phyloP scores from a whole-genome alignment of 2,113 vertebrate genomes.

The Trematocara marginatum region DNA sequence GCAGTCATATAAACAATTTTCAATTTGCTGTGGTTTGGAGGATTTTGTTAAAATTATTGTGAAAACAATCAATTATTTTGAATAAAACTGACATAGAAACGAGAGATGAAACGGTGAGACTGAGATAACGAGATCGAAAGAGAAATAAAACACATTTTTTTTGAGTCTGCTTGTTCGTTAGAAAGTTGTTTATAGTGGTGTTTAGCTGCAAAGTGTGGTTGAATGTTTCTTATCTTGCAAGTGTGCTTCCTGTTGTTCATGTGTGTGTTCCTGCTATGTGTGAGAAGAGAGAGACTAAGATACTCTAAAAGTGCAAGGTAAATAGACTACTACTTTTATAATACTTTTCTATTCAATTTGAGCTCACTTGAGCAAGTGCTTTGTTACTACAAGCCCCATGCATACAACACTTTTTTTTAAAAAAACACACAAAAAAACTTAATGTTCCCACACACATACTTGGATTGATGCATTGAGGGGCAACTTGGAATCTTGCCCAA shows the following conservation, averaged over 20 bases:
- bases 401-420: not conserved
- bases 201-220: not conserved
- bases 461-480: not conserved
- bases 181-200: not conserved
- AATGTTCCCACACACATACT: not conserved
- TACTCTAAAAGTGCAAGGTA: not conserved
- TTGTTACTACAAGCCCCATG: not conserved
- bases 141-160: not conserved
- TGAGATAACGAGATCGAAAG: not conserved
- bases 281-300: not conserved
- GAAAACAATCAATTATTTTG: not conserved
- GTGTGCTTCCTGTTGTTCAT: not conserved
- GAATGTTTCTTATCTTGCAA: not conserved
- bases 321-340: not conserved
- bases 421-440: not conserved
- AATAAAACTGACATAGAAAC: not conserved
- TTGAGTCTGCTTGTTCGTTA: not conserved
- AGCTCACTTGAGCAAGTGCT: not conserved
- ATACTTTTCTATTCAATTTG: not conserved
- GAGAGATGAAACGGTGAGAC: rapidly evolving
- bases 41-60: not conserved
- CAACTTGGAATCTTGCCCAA: not conserved
- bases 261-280: not conserved
- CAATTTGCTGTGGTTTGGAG: not conserved
- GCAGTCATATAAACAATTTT: not conserved